Evolutionary conservation across 2,888 invertebrate species (phyloP), one percentile per base, ranked within the genome.

Genomic region (Drosophila formosana): DNA sequence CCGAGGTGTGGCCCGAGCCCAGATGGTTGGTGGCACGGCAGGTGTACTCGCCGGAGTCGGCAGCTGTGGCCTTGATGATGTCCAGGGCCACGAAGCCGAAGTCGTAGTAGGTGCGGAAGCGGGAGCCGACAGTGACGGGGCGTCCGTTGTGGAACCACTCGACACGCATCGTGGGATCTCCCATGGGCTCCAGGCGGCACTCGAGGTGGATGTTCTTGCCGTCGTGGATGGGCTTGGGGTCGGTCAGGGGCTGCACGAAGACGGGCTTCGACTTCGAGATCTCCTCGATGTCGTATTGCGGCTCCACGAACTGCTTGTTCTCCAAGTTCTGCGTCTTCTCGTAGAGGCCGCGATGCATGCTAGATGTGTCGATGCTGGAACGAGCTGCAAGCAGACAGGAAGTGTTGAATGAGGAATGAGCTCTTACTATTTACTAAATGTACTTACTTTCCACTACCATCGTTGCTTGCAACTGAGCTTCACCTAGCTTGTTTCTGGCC

Each of bases 21-120:
- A 98, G 94, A 88, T 97, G 97, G 90, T 99, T 99, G 0, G 97
- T 96, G 30, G 99, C 99, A 72, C 97, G 94, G 46, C 96, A 97
- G 0, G 98, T 99, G 90, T 99, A 99, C 93, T 98, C 98, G 56
- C 98, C 98, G 39, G 97, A 96, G 93, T 99, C 99, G 66, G 96
- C 94, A n/a, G 97, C 96, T 61, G 97, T 98, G 23, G 97, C 96
- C 90, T 98, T 97, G 72, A 98, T 95, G 68, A 99, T 98, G 90
- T 99, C 99, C 80, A 99, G 93, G 39, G 99, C 98, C 58, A 99
- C 98, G 91, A 97, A 98, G 18, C 99, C 99, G 92, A 99, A 99
- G 91, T 99, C 99, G 90, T 98, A 97, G 91, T 98, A 97, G 26
- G 98, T 98, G 90, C 96, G 95, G 94, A 98, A 99, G 90, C 99